Base-by-base conservation (phyloP, 2,797 vertebrate species). In the Mormyrops attenuatus region DNA sequence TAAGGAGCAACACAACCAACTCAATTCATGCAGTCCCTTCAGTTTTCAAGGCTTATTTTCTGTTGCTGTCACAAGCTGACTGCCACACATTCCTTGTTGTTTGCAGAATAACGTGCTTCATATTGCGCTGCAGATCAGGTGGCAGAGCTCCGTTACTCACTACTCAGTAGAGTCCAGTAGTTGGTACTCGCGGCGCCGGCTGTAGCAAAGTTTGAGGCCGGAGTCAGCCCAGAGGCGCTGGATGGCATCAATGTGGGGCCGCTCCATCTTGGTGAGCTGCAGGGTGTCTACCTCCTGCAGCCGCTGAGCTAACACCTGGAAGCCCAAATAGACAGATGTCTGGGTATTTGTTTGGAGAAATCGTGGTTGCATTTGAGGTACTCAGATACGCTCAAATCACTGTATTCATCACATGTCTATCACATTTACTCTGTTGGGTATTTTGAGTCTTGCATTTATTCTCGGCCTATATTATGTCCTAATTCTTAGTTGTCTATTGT, bases 111-210 rank as follows among this genome's bases (percentile, higher is more conserved):
- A 80, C 3, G 1, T 6, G 30, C 26, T 69, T 69, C 11, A 1
- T 8, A 41, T 20, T 80, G 17, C 73, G 17, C 2, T 44, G 17
- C 73, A n/a, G 34, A 47, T 80, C 73, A 13, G 17, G 38, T 47
- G 38, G 15, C 38, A 30, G 30, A 44, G 41, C 63, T 1, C 17
- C 44, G 5, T n/a, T 90, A 95, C 96, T 96, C 91, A 97, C 96
- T 97, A 97, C 90, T 96, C 95, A 3, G 96, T 96, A 87, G 96
- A 97, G 94, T 97, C 96, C 91, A 96, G 93, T 6, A 97, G 95
- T 88, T 97, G 96, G 93, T 95, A 97, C 90, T 97, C 95, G 91
- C 96, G 93, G 49, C 96, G 95, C 0, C 96, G 96, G 88, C 92
- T 90, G 91, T 97, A 97, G 92, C 96, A 96, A 34, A 91, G 84